Percentiles rank a stretch among this genome's conserved stretches.
These are phyloP conservation scores for Microtus richardsoni DNA, from an alignment of 2,113 vertebrate species.

Conservation along the genomic window DNA sequence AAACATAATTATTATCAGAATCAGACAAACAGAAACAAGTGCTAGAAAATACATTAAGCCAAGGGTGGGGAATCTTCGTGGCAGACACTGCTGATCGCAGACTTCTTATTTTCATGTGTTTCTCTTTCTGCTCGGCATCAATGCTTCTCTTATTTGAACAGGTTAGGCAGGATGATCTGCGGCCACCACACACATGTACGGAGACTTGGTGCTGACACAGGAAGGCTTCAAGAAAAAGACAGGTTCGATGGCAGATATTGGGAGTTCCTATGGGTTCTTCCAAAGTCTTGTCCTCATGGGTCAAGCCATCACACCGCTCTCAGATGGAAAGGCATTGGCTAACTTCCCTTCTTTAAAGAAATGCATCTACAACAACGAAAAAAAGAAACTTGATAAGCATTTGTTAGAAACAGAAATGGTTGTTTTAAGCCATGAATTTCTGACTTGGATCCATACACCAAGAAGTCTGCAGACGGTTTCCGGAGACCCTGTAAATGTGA, in stretches of 20 bases:
- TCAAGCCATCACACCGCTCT: background rate
- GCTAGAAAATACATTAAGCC: background rate
- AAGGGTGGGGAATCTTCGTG: background rate
- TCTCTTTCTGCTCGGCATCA: background rate
- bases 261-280: background rate
- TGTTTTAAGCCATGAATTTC: background rate
- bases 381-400: background rate
- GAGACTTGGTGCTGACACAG: background rate
- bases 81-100: background rate
- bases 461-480: background rate
- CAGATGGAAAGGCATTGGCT: background rate
- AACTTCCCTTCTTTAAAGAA: constrained; percentile 14
- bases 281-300: background rate
- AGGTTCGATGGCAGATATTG: background rate
- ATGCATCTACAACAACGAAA: background rate
- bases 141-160: constrained; percentile 12
- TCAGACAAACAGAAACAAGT: background rate
- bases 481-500: constrained; percentile 10
- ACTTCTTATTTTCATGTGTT: background rate
- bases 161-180: background rate
- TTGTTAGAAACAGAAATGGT: background rate
- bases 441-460: background rate
- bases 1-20: background rate
- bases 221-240: background rate
- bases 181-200: too few relatives aligned